phyloP scores from a whole-genome alignment of 2,113 vertebrate genomes.

The Misgurnus anguillicaudatus region DNA sequence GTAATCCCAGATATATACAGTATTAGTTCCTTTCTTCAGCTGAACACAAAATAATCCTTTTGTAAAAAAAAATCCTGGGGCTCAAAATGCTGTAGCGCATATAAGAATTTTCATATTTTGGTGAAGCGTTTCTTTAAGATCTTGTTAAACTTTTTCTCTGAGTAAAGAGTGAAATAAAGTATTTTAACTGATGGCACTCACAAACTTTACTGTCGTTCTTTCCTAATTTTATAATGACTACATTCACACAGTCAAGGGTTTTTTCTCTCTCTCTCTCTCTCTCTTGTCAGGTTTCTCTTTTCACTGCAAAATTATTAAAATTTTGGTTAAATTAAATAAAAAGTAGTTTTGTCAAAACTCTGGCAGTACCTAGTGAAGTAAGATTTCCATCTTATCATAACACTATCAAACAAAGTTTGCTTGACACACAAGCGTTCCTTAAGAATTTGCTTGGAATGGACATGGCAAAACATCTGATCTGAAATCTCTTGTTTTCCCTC shows the following conservation, averaged over 20 bases:
- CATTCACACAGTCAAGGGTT: not conserved
- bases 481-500: not conserved
- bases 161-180: no score
- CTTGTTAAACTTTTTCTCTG: no score
- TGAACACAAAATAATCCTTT: no score
- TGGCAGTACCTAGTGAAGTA: not conserved
- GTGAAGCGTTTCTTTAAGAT: no score
- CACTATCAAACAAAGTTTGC: conserved; percentile 9
- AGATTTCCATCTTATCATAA: not conserved
- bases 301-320: not conserved
- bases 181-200: no score
- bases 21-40: no score
- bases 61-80: no score
- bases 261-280: no score
- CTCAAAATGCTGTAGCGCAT: no score
- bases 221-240: not conserved
- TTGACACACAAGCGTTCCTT: not conserved
- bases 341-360: not conserved
- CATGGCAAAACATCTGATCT: conserved; percentile 27
- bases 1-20: no score
- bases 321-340: not conserved
- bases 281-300: conserved; percentile 2
- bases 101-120: no score
- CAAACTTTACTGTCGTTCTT: no score
- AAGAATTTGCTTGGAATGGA: conserved; percentile 5